Base-by-base conservation (phyloP, 1,140 invertebrate genomes). In the Samia ricini region DNA sequence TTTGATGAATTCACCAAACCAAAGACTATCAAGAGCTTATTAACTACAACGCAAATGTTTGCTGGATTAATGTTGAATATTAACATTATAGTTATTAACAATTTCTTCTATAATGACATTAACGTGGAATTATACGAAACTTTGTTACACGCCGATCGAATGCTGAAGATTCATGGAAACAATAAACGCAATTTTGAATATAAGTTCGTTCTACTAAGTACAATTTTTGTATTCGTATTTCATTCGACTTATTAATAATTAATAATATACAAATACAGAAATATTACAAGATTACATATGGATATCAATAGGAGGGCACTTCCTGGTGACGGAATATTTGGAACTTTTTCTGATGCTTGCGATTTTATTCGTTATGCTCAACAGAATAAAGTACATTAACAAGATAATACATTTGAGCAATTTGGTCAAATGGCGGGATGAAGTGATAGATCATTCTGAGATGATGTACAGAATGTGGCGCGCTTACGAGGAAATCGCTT, bases 301-400 rank as follows among this genome's bases (percentile, higher is more conserved):
- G 55, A 8, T 56, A 1, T 18, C 56, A 20, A 8, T 57, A 10
- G 4, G 18, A 20, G 12, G 10, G 10, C 1, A 36, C 20, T 18
- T 7, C 8, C 2, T 57, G 4, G 42, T 36, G 1, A 19, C 10
- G 20, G 56, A 57, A 5, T 26, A 36, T 8, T 36, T 57, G 10
- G 56, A 57, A 57, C n/a, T 36, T 6, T 42, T 57, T 20, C 7
- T 36, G 10, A 18, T 36, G 20, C n/a, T 57, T 36, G 26, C 56
- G 19, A 7, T 57, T 18, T 6, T 57, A 3, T 33, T 36, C 10
- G 15, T 57, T 4, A 4, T 57, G 24, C 8, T 33, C 20, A 15
- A 57, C 5, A 57, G 26, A 57, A 15, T 57, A 5, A 57, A 57
- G 15, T 57, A 57, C 20, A 42, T 57, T 18, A 57, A 57, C 15